Conservation (phyloP, 2,113 vertebrate species). For the Hystrix cristata region DNA sequence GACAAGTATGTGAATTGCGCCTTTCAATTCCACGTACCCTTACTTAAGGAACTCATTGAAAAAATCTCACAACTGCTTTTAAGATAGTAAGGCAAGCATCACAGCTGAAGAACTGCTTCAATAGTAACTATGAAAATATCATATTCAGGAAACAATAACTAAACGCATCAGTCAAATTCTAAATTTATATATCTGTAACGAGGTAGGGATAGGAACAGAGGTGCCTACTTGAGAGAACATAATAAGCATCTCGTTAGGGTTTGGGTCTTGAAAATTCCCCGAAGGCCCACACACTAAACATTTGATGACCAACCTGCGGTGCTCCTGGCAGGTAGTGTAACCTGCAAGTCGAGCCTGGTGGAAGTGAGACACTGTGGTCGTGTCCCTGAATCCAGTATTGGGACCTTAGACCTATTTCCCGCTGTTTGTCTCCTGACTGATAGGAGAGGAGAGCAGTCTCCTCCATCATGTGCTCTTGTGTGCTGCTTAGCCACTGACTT, state of each 20-base stretch:
- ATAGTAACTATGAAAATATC: neutral
- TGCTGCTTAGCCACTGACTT: neutral
- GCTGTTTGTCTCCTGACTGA: neutral
- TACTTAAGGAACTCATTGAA: neutral
- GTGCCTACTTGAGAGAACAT: neutral
- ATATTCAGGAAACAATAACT: neutral
- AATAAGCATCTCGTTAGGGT: neutral
- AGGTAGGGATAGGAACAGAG: neutral
- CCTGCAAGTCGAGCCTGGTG: rapidly evolving
- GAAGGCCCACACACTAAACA: neutral
- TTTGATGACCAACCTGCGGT: neutral
- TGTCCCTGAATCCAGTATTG: rapidly evolving
- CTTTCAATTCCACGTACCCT: neutral
- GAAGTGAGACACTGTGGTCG: neutral
- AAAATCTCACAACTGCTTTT: neutral
- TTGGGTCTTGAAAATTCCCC: neutral
- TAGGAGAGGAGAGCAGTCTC: rapidly evolving
- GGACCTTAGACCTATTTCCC: rapidly evolving
- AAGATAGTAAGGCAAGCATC: neutral
- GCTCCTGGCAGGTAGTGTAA: neutral
- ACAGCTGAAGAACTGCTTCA: neutral
- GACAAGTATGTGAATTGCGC: neutral
- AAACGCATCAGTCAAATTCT: neutral
- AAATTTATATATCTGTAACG: neutral
- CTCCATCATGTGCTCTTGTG: too few species aligned